Evolutionary conservation across 1,140 invertebrate genomes (phyloP).

Genomic region (Cotesia glomerata): DNA sequence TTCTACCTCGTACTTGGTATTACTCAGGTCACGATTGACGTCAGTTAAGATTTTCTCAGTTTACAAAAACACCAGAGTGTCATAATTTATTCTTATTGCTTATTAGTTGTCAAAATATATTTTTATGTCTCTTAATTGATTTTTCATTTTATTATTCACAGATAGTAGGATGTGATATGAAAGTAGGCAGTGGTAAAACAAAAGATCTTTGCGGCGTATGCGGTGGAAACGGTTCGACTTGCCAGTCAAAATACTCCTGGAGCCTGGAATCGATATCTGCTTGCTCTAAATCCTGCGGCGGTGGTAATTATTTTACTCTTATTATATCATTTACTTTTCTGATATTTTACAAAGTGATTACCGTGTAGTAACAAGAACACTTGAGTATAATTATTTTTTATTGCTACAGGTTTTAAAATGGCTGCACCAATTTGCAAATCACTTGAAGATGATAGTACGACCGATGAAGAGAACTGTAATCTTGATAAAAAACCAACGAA

Average conservation of each 20-base stretch:
- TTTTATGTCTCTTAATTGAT: not conserved
- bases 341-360: not conserved
- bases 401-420: constrained; percentile 80
- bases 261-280: constrained; percentile 77
- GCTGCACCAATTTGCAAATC: constrained; percentile 79
- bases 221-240: constrained; percentile 85
- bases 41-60: constrained; percentile 37
- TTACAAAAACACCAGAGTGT: not conserved
- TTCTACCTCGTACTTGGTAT: constrained; percentile 35
- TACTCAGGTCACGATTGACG: constrained; percentile 54
- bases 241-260: constrained; percentile 84
- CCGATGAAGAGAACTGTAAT: constrained; percentile 81
- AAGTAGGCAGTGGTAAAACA: constrained; percentile 82
- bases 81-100: not conserved
- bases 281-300: constrained; percentile 89
- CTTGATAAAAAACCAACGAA: constrained; percentile 75
- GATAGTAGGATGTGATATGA: constrained; percentile 89
- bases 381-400: constrained; percentile 29
- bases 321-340: not conserved
- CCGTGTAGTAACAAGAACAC: constrained; percentile 1
- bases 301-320: constrained; percentile 71
- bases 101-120: not conserved
- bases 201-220: constrained; percentile 89
- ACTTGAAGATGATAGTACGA: constrained; percentile 72
- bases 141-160: constrained; percentile 59